Base-by-base conservation (phyloP, 30 jellyfish, hydroid and myxozoan genomes). In the Morbakka virulenta region DNA sequence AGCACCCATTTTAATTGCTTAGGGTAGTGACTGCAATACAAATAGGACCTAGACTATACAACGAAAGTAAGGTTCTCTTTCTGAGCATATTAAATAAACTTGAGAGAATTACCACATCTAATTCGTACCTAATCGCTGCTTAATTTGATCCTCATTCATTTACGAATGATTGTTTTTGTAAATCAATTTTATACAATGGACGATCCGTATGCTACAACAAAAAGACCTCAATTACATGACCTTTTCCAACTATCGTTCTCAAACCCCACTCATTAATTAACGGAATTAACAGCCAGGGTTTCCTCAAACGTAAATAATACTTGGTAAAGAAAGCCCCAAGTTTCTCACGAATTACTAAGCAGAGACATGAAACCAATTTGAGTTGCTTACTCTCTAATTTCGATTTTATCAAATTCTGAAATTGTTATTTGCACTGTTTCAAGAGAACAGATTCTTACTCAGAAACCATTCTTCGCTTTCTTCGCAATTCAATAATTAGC, bases 241-340 rank as follows among this genome's bases (percentile, higher is more conserved):
- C 64, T 85, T 80, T 67, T 26, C 64, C 61, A 64, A 76, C 63
- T 73, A 73, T 64, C 70, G 93, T 64, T 69, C 93, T 85, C 85
- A 74, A 52, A 70, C 62, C 68, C 21, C 50, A 67, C 85, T 81
- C 51, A 79, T 70, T 81, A 81, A 81, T 81, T 81, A 81, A 35
- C 93, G 93, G 93, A 81, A 81, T 81, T 81, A 81, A 63, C 74
- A 69, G 85, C 82, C 62, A 69, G 70, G 82, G 93, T 69, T 69
- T 51, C 70, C 85, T 74, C 76, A 63, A 81, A 67, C 50, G 76
- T 61, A 70, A 81, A 81, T 81, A 69, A 70, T 81, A 50, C 66
- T 52, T 85, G 72, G 85, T 61, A 69, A 32, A 74, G 72, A 47
- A 35, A 49, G 64, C 72, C 29, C 31, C 53, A 81, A 64, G 32